Conservation (phyloP, 2,888 invertebrate species). For the Agriopis marginaria region DNA sequence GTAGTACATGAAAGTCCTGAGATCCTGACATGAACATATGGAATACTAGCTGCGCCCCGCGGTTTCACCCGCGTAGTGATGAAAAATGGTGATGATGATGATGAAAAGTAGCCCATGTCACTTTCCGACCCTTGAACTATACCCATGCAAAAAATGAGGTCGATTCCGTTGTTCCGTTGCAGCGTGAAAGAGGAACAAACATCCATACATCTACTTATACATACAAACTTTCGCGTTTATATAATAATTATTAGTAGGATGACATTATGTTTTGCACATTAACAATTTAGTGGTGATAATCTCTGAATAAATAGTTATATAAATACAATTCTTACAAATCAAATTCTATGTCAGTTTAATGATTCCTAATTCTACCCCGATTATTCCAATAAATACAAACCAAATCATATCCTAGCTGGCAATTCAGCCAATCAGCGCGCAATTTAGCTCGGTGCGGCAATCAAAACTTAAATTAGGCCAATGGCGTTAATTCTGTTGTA, state of each 20-base stretch:
- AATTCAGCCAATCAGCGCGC: constrained; percentile 25
- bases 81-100: too few relatives aligned
- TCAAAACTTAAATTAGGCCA: constrained; percentile 27
- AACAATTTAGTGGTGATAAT: neutral
- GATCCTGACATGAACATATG: neutral
- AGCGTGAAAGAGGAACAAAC: too few relatives aligned
- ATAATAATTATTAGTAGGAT: too few relatives aligned
- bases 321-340: neutral
- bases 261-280: neutral
- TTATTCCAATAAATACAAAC: constrained; percentile 9
- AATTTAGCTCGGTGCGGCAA: constrained; percentile 17
- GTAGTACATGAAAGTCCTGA: neutral
- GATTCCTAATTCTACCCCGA: neutral
- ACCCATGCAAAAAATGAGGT: too few relatives aligned
- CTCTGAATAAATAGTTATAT: too few relatives aligned
- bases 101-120: too few relatives aligned
- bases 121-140: too few relatives aligned
- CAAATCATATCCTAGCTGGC: constrained; percentile 4
- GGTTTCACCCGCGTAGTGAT: too few relatives aligned
- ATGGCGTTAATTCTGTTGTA: neutral
- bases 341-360: neutral
- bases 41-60: too few relatives aligned
- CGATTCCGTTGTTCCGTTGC: too few relatives aligned
- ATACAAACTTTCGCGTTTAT: too few relatives aligned
- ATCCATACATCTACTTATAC: too few relatives aligned